Evolutionary conservation across 2,113 vertebrate genomes (phyloP), one percentile per base, ranked within the genome.

Genomic region (Neodon shergylaensis): DNA sequence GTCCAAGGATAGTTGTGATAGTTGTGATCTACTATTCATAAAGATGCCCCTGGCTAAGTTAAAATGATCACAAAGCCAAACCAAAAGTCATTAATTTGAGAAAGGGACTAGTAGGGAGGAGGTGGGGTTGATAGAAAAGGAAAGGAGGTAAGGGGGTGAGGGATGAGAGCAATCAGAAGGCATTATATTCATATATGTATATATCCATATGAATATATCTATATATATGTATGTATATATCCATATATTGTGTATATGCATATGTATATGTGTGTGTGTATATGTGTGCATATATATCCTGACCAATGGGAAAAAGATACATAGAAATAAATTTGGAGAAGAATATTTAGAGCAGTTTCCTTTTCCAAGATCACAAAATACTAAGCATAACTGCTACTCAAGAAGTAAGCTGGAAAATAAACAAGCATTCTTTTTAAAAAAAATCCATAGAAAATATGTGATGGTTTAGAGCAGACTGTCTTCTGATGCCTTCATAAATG

Each of bases 301-400:
- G 91, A 33, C 36, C 52, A 92, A 22, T 16, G 58, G 21, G 22
- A 5, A 84, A 88, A 94, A 88, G 42, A 36, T 82, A 92, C 79
- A 13, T 77, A 72, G 44, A 85, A 81, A 90, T 95, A 94, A 85
- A 91, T 88, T 91, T 82, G 83, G n/a, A 10, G 28, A 42, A 92
- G 28, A 81, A 61, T 33, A 90, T 87, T 90, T 76, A 21, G 28
- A 74, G 91, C 21, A 85, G 21, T 90, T 96, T 74, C 17, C 6
- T 90, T 93, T 95, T 73, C n/a, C 4, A 88, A 83, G 58, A 54
- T 36, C 63, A 88, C 17, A 66, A 87, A 84, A 81, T 88, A 36
- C n/a, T 22, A 19, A 9, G 19, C 12, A 82, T 81, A 92, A 70
- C 70, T 95, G 16, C 7, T 52, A 22, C 87, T 39, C n/a, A 91